Evolutionary conservation across 1,140 invertebrate species (phyloP).

Genomic region (Calosoma granatense): DNA sequence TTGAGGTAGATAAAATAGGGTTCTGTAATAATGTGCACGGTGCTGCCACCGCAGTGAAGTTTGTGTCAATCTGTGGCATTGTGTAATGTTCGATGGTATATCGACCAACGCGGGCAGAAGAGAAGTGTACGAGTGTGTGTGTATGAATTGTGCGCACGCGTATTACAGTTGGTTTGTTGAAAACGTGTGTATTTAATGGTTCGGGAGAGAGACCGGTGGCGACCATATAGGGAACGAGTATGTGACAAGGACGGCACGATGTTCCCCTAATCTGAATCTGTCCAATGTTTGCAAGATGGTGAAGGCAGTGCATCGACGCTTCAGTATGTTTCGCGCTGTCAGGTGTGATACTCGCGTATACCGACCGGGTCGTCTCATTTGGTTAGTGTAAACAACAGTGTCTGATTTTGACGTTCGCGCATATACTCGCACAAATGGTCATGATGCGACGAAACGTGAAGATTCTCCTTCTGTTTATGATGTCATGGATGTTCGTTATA

Average conservation of each 20-base stretch:
- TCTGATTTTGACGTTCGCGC: not conserved
- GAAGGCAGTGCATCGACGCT: not conserved
- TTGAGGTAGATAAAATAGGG: too few species aligned
- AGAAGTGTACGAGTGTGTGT: too few species aligned
- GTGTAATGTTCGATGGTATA: too few species aligned
- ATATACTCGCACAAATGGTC: not conserved
- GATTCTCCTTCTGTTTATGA: constrained; percentile 36
- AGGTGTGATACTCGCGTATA: not conserved
- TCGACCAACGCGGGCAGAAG: too few species aligned
- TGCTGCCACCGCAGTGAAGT: too few species aligned
- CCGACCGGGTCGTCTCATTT: not conserved
- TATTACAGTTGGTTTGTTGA: too few species aligned
- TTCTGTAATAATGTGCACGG: too few species aligned
- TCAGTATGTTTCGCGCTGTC: constrained; percentile 9
- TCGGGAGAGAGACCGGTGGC: too few species aligned
- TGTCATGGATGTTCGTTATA: constrained; percentile 41
- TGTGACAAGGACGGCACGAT: not conserved
- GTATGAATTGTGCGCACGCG: too few species aligned
- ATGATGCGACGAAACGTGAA: constrained; percentile 39
- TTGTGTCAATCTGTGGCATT: too few species aligned
- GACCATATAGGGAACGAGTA: too few species aligned
- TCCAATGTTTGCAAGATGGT: constrained; percentile 2
- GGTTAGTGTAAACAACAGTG: not conserved
- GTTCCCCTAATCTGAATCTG: not conserved
- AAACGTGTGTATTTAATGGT: too few species aligned